Base-by-base conservation (phyloP, 2,888 invertebrate species). In the Sphecodes monilicornis region DNA sequence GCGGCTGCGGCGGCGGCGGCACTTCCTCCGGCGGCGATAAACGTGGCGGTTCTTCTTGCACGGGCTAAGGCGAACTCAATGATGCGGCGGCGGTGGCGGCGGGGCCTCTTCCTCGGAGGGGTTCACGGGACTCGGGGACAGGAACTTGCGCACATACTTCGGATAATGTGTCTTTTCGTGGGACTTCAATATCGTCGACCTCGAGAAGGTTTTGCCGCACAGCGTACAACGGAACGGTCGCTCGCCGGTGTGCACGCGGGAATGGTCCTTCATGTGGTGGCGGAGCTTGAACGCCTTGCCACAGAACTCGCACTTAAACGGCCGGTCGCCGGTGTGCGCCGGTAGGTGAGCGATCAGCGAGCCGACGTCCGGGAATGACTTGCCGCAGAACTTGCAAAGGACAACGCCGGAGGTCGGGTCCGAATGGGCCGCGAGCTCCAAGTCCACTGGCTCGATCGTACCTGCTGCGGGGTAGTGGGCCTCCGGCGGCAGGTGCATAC, bases 261-360 rank as follows among this genome's bases (percentile, higher is more conserved):
- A 98, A 95, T 98, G 98, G 96, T 98, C 98, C 95, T 98, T 98
- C 98, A 98, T 98, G 96, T 98, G 98, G 95, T 98, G 98, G 87
- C 98, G 96, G 93, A 98, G 96, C 95, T 98, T 98, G 96, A 98
- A 98, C 91, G 98, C 98, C 95, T 98, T 98, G 89, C 98, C 98
- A 95, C 98, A 98, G 96, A 98, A 98, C 95, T 98, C 98, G 96
- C 98, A 98, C 95, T 98, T 98, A 95, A 98, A 98, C 83, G 98
- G 98, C 93, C 98, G 96, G 94, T 98, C 98, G 90, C 98, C 98
- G 82, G 98, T 98, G 95, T 98, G 98, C 89, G 97, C 98, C 85
- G 98, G 98, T 94, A 98, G 96, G 95, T 98, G 98, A 90, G 97
- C 97, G 95, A 98, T 98, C 92, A 98, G 96, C 89, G 98, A 97